Evolutionary conservation across 2,797 vertebrate genomes (phyloP).

Genomic region (Periophthalmus magnuspinnatus): DNA sequence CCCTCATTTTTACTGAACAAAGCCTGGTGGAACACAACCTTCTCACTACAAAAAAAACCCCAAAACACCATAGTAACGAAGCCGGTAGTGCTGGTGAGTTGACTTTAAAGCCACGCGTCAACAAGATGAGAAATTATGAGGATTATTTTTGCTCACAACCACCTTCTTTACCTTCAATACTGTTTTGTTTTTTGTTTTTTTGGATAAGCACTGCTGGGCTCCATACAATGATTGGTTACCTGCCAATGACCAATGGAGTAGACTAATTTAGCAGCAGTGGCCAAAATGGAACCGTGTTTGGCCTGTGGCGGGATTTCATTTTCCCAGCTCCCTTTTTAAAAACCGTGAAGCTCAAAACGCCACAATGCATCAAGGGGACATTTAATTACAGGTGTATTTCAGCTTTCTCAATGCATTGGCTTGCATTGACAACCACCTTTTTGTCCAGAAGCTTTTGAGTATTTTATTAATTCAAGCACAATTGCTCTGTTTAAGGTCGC

Average conservation of each 20-base stretch:
- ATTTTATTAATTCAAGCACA: not conserved
- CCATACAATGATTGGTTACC: constrained; percentile 55
- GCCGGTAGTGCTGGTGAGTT: constrained; percentile 16
- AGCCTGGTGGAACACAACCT: constrained; percentile 13
- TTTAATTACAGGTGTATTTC: constrained; percentile 55
- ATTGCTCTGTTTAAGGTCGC: not conserved
- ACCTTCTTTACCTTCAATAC: constrained; percentile 38
- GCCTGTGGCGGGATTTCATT: constrained; percentile 53
- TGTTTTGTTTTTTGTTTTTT: constrained; percentile 17
- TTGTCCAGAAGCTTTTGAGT: constrained; percentile 3
- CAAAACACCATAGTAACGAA: constrained; percentile 5
- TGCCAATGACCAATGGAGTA: constrained; percentile 46
- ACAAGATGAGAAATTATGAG: constrained; percentile 31
- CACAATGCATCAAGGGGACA: constrained; percentile 39
- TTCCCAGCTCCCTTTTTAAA: constrained; percentile 35
- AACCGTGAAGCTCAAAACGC: constrained; percentile 41
- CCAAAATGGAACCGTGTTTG: constrained; percentile 45
- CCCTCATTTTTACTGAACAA: constrained; percentile 15
- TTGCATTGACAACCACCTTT: constrained; percentile 12
- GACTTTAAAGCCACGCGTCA: constrained; percentile 22
- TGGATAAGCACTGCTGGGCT: constrained; percentile 26
- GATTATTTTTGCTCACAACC: constrained; percentile 32
- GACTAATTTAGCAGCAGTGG: constrained; percentile 46
- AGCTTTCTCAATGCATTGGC: constrained; percentile 11
- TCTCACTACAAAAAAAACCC: constrained; percentile 26